Evolutionary conservation across 2,888 invertebrate genomes (phyloP), one percentile per base, ranked within the genome.

Genomic region (Drosophila seclusa): DNA sequence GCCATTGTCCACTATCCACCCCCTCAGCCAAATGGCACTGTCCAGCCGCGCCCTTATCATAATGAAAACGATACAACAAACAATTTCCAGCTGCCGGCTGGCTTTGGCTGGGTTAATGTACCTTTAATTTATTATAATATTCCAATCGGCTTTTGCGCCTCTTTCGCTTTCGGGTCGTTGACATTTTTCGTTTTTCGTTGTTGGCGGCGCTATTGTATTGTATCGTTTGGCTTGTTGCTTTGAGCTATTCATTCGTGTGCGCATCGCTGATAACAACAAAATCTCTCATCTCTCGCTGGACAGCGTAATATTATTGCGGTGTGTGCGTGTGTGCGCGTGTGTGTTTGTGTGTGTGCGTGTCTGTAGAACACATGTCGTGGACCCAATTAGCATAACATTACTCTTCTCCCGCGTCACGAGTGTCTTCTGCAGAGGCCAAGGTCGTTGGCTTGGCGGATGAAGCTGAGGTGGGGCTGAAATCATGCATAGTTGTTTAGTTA

Each of bases 101-200:
- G 10, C 32, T 45, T 45, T 45, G 42, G 45, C 32, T 74, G 82
- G 75, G 87, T 87, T 89, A 90, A 83, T 80, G 89, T 85, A 90
- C 90, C 83, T 82, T 90, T 82, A 89, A 89, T 86, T 84, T 86
- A 90, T 90, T 82, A 83, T 80, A 88, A 84, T 84, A 80, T 80
- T 80, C 74, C 75, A 72, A 66, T 60, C 27, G 68, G 59, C 66
- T 72, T 77, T 71, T 73, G 53, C 58, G 72, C 74, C 68, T 83
- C 82, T 75, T 74, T 82, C 65, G 57, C 62, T 67, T 52, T 61
- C 64, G 74, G 90, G 90, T 91, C 90, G 87, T 82, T 91, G 90
- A 90, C 90, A 85, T 78, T 81, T 89, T 89, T 82, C 68, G 77
- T 68, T 40, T 50, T 31, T 73, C 64, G 68, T 58, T 76, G 67